Conservation (phyloP, 2,113 vertebrate species). For the Sula dactylatra region DNA sequence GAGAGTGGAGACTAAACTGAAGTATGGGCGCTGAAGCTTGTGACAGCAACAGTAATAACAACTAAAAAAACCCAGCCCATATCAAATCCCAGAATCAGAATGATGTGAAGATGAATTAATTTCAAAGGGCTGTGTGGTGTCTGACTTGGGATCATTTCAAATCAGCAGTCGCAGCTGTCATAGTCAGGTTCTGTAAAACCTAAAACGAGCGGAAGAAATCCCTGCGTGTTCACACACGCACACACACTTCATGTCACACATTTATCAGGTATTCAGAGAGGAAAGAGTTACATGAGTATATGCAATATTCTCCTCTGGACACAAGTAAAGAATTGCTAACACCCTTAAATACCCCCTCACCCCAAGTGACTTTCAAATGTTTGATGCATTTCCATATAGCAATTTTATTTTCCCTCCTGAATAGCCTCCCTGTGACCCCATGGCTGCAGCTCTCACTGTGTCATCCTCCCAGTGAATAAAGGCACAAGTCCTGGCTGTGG, state of each 20-base stretch:
- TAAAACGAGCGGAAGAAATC: background rate
- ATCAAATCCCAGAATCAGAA: background rate
- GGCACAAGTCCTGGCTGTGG: background rate
- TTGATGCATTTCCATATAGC: background rate
- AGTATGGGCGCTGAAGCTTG: background rate
- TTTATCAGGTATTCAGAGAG: background rate
- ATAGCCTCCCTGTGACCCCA: background rate
- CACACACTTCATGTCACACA: background rate
- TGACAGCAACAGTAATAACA: background rate
- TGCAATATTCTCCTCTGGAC: background rate
- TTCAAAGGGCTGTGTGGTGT: background rate
- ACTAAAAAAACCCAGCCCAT: background rate
- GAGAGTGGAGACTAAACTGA: background rate
- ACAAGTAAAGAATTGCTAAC: background rate
- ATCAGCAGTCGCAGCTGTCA: background rate
- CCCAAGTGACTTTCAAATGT: background rate
- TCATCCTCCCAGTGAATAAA: background rate
- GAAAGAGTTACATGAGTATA: background rate
- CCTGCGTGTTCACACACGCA: background rate
- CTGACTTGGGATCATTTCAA: background rate
- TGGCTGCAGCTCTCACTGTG: background rate
- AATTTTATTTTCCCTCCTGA: background rate
- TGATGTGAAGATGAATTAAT: background rate
- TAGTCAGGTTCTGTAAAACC: background rate
- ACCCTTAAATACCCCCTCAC: background rate